Base-by-base conservation (phyloP, 2,888 invertebrate genomes). In the Drosophila rubida region DNA sequence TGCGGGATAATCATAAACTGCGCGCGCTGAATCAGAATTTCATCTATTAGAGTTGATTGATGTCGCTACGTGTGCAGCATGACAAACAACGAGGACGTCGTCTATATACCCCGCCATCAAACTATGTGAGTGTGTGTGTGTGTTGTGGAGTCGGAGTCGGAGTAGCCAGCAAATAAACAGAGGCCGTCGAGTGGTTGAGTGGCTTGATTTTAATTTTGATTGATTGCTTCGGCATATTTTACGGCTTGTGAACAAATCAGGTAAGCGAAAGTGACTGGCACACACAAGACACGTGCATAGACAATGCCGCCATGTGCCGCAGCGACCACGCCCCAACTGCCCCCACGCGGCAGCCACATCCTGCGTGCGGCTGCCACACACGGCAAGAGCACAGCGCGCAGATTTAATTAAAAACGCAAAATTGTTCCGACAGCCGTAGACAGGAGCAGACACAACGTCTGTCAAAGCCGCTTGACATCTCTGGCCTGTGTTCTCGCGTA, bases 151-250 rank as follows among this genome's bases (percentile, higher is more conserved):
- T 41, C 11, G 19, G 41, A 41, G 41, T 41, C 19, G 19, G 19
- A 41, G 11, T 2, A 25, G 13, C 35, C 25, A 42, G 37, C 27
- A 54, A 61, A 70, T 63, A 72, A 69, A 64, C 65, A 59, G 54
- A 63, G 44, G 51, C 50, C 62, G 57, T 49, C 63, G 60, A 72
- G 41, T 60, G 62, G 45, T n/a, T n/a, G n/a, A n/a, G n/a, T 55
- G 75, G 59, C 51, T 63, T 72, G 72, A 82, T 66, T 78, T 78
- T 80, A 85, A 80, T 85, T 80, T 71, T 80, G 86, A 85, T 85
- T 85, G 86, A 80, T 85, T 79, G 82, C 57, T 23, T 19, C 30
- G 67, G 51, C 63, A 66, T 48, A 27, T 58, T 64, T 60, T 44
- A 37, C n/a, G 60, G 58, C 48, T 51, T 22, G 13, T n/a, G 13